Evolutionary conservation across 2,888 invertebrate genomes (phyloP).

Genomic region (Chrysolina haemoptera): DNA sequence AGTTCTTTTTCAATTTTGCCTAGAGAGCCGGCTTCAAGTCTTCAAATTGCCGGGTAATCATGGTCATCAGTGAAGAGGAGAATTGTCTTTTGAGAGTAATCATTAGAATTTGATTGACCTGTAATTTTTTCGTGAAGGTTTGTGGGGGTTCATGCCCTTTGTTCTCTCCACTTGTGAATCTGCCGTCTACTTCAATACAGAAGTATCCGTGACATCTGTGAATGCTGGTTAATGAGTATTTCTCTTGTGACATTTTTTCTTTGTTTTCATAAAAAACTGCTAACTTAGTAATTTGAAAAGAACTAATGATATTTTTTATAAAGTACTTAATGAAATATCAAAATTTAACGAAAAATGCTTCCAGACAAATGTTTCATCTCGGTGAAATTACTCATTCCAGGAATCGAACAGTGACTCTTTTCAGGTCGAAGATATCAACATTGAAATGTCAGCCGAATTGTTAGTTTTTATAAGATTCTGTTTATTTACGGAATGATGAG

Average conservation of each 20-base stretch:
- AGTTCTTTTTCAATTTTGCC: neutral
- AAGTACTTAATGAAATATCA: too few species aligned
- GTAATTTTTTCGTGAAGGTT: conserved; percentile 6
- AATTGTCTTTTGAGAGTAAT: neutral
- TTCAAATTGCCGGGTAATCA: neutral
- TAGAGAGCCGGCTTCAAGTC: neutral
- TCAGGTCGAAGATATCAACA: neutral
- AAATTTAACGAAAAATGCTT: too few species aligned
- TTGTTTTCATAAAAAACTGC: too few species aligned
- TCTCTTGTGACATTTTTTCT: neutral
- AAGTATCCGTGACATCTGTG: neutral
- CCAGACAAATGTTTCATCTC: neutral
- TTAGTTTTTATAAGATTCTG: neutral
- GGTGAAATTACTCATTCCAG: neutral
- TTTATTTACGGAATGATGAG: neutral
- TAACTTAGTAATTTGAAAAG: too few species aligned
- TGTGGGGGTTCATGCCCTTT: neutral
- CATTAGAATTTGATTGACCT: conserved; percentile 5
- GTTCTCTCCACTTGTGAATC: neutral
- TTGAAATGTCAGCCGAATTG: neutral
- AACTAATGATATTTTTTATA: too few species aligned
- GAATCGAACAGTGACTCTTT: neutral
- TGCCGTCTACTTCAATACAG: neutral
- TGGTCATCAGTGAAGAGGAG: neutral
- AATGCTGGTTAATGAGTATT: conserved; percentile 1